Evolutionary conservation across 2,888 invertebrate genomes (phyloP).

Genomic region (Tenodera sinensis): DNA sequence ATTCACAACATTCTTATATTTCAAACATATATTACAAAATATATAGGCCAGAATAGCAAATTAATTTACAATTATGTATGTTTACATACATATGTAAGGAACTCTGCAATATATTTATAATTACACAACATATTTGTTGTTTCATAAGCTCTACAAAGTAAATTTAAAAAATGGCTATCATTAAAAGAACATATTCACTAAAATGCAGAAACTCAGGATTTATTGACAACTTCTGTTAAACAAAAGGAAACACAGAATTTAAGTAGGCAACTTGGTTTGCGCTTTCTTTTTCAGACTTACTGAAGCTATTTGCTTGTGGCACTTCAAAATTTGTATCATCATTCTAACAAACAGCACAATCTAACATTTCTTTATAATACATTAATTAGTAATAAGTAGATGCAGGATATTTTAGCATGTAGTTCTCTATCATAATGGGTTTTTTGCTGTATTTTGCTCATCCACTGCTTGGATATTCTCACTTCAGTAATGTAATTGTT

Average conservation of each 20-base stretch:
- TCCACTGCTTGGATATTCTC: no score
- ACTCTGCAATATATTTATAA: not conserved
- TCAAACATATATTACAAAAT: not conserved
- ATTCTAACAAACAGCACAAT: constrained; percentile 19
- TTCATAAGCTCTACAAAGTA: not conserved
- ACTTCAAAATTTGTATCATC: not conserved
- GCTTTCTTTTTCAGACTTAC: not conserved
- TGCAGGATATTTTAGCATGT: constrained; percentile 6
- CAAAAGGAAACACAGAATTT: not conserved
- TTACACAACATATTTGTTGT: not conserved
- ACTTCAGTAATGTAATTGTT: no score
- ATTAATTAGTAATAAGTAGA: constrained; percentile 21
- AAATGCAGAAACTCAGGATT: not conserved
- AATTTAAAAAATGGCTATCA: not conserved
- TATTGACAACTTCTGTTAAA: not conserved
- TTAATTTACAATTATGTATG: not conserved
- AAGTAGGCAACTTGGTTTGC: not conserved
- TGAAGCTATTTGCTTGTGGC: not conserved
- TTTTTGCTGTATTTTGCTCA: not conserved
- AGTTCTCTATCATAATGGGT: not conserved
- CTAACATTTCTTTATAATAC: constrained; percentile 23
- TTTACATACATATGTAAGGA: not conserved
- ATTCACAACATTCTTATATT: not conserved
- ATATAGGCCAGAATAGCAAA: not conserved
- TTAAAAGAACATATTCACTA: not conserved